phyloP scores from a whole-genome alignment of 2,797 vertebrate species.

The Cirrhinus molitorella region DNA sequence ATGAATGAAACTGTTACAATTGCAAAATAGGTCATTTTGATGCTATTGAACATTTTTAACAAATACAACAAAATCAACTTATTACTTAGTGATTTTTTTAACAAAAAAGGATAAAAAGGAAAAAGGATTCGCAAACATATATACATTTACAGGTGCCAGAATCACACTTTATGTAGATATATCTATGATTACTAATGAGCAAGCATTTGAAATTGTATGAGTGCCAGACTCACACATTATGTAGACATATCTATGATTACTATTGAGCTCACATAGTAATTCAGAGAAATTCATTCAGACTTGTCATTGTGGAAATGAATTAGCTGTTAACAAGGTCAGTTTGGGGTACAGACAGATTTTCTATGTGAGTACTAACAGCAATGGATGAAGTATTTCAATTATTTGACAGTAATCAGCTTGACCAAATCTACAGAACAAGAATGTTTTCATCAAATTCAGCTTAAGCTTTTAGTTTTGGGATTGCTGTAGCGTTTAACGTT shows the following conservation, averaged over 20 bases:
- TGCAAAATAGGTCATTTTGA: neutral
- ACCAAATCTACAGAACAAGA: slow-evolving; percentile 45
- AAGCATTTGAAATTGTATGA: neutral
- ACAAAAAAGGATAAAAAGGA: neutral
- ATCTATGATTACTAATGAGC: neutral
- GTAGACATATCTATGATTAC: neutral
- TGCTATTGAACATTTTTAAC: neutral
- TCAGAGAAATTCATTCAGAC: slow-evolving; percentile 9
- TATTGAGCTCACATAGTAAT: slow-evolving; percentile 48
- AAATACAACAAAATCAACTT: neutral
- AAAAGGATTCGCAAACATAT: neutral
- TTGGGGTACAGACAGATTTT: slow-evolving; percentile 1
- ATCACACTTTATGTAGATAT: neutral
- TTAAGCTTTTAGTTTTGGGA: slow-evolving; percentile 39
- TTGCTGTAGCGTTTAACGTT: slow-evolving; percentile 13
- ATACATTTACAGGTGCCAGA: neutral
- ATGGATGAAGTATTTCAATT: slow-evolving; percentile 50
- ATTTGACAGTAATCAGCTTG: slow-evolving; percentile 44
- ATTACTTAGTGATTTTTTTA: neutral
- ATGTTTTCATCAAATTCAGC: slow-evolving; percentile 57
- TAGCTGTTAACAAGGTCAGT: slow-evolving; percentile 8
- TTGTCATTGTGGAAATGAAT: neutral
- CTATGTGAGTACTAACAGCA: slow-evolving; percentile 57
- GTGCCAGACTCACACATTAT: neutral
- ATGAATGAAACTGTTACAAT: neutral